phyloP scores from a whole-genome alignment of 2,113 vertebrate species.

The Bujurquina vittata region DNA sequence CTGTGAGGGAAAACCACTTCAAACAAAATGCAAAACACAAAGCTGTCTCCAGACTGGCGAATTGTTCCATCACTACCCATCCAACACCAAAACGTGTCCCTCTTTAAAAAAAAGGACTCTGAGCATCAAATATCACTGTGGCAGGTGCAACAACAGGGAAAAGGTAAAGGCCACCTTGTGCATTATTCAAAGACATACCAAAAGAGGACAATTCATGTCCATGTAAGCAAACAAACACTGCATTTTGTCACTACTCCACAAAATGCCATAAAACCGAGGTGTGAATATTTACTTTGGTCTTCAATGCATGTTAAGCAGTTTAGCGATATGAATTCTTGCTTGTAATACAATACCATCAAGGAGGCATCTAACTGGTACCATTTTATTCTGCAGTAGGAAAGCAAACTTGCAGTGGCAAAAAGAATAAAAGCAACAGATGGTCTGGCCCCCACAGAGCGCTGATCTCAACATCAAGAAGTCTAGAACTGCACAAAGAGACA shows the following conservation, averaged over 20 bases:
- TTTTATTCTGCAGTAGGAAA: neutral
- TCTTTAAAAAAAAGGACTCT: no score
- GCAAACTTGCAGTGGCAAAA: neutral
- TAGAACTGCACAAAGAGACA: neutral
- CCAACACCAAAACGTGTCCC: neutral
- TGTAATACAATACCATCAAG: neutral
- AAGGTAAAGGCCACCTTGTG: fast-evolving
- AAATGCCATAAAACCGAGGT: neutral
- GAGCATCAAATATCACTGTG: neutral
- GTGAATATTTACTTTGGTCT: neutral
- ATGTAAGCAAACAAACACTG: neutral
- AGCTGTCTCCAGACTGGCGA: neutral
- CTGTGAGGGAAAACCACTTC: no score
- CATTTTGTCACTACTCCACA: neutral
- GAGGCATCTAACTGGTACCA: fast-evolving
- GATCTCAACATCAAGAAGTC: neutral
- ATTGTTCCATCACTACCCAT: neutral
- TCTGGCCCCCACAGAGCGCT: neutral
- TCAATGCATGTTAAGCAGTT: neutral
- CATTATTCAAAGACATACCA: fast-evolving
- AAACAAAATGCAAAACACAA: no score
- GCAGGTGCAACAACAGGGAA: neutral
- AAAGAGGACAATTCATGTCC: neutral
- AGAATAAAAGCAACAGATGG: slow-evolving; percentile 1
- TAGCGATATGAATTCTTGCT: neutral